phyloP scores from a whole-genome alignment of 2,888 invertebrate genomes.

The Cephus nigrinus region DNA sequence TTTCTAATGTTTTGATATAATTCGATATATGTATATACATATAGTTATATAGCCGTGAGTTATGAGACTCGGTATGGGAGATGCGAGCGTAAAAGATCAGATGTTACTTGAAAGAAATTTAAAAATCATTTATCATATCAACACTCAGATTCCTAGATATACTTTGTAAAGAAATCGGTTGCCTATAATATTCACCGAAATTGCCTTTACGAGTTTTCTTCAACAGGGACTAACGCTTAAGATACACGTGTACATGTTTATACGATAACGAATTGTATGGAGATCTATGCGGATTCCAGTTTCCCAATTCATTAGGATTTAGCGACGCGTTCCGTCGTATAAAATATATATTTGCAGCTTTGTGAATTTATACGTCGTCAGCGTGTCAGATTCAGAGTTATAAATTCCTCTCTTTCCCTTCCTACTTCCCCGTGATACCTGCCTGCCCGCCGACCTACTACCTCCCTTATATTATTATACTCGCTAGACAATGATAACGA shows the following conservation, averaged over 20 bases:
- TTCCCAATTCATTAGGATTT: background rate
- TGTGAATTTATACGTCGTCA: background rate
- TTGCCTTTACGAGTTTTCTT: no score
- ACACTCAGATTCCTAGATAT: no score
- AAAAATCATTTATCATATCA: no score
- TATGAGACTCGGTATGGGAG: no score
- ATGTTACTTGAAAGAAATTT: no score
- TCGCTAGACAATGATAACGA: background rate
- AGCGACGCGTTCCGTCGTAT: background rate
- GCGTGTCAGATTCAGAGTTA: background rate
- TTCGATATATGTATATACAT: no score
- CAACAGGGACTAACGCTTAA: background rate
- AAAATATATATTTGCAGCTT: background rate
- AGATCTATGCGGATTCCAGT: background rate
- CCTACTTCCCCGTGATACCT: background rate
- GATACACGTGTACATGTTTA: background rate
- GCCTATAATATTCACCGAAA: no score
- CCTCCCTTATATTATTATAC: background rate
- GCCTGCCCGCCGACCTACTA: background rate
- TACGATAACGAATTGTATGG: background rate
- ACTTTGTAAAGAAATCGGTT: no score
- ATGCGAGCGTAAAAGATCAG: no score
- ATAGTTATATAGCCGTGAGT: no score
- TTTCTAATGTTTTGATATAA: no score
- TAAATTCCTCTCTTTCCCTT: background rate